Evolutionary conservation across 2,888 invertebrate genomes (phyloP).

Genomic region (Aleiodes testaceus): DNA sequence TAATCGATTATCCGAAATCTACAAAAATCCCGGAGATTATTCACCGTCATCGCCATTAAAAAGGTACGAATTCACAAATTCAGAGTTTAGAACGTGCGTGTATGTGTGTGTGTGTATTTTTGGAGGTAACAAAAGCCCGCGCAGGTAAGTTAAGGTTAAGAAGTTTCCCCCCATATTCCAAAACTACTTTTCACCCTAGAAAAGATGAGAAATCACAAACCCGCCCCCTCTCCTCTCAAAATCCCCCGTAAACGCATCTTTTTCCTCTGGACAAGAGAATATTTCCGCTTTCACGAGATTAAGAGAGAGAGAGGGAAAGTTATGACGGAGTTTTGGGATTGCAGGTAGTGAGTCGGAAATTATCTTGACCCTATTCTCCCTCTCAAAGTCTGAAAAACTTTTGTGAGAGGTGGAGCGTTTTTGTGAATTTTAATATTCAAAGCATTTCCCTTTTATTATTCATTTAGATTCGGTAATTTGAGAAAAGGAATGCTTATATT

Average conservation of each 20-base stretch:
- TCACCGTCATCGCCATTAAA: conserved; percentile 54
- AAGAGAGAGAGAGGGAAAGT: conserved; percentile 35
- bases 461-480: no score
- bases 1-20: conserved; percentile 47
- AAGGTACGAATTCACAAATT: background rate
- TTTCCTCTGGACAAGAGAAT: no score
- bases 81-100: conserved; percentile 25
- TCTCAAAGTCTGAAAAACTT: conserved; percentile 1
- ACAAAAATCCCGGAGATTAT: conserved; percentile 56
- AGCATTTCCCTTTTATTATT: no score
- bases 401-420: conserved; percentile 14
- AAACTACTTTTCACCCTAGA: conserved; percentile 40
- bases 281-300: no score
- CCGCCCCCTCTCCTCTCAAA: conserved; percentile 24
- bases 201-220: conserved; percentile 20
- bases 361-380: conserved; percentile 18
- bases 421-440: background rate
- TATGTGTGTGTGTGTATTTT: background rate
- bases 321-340: conserved; percentile 51
- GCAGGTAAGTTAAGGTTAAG: conserved; percentile 55
- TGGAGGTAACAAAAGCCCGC: conserved; percentile 34
- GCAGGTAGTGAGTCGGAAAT: conserved; percentile 50
- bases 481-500: no score
- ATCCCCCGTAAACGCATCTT: conserved; percentile 23
- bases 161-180: conserved; percentile 42